A percentile compares a stretch with the other conserved stretches of the same genome.
These are phyloP conservation scores for Amaurobius ferox DNA, from an alignment of 2,888 invertebrate genomes.

Conservation along the genomic window DNA sequence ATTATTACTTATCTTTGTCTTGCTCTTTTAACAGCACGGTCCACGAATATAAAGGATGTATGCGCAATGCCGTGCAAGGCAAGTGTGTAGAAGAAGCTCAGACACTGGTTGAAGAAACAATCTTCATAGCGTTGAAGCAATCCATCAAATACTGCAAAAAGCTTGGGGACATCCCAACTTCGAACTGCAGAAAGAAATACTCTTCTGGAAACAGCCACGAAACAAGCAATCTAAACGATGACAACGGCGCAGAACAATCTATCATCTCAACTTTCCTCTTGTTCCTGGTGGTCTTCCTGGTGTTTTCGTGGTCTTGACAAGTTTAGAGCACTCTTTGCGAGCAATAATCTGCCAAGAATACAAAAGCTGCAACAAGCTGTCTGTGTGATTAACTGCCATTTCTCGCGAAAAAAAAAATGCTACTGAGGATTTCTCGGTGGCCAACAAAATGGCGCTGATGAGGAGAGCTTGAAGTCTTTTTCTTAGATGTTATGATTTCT, in stretches of 20 bases:
- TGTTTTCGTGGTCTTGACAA: neutral
- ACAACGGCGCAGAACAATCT: neutral
- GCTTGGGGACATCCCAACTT: constrained; percentile 25
- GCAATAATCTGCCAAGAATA: neutral
- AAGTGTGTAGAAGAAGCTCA: constrained; percentile 49
- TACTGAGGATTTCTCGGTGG: neutral
- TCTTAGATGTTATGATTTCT: neutral
- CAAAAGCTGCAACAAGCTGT: no score
- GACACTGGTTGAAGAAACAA: constrained; percentile 49
- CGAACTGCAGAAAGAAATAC: constrained; percentile 30
- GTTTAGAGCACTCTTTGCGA: neutral
- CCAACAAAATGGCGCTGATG: neutral
- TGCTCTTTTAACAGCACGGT: constrained; percentile 29
- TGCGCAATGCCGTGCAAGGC: constrained; percentile 49
- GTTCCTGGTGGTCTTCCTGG: neutral
- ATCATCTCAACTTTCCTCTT: neutral
- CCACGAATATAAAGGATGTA: constrained; percentile 55
- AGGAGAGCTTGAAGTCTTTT: neutral
- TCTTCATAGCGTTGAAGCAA: constrained; percentile 45
- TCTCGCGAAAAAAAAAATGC: neutral
- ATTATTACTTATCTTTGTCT: no score
- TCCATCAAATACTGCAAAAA: constrained; percentile 47
- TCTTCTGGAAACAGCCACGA: constrained; percentile 45
- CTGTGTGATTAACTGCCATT: neutral
- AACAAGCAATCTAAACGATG: constrained; percentile 22